Evolutionary conservation across 1,140 invertebrate species (phyloP), one percentile per base, ranked within the genome.

Genomic region (Homarus americanus): DNA sequence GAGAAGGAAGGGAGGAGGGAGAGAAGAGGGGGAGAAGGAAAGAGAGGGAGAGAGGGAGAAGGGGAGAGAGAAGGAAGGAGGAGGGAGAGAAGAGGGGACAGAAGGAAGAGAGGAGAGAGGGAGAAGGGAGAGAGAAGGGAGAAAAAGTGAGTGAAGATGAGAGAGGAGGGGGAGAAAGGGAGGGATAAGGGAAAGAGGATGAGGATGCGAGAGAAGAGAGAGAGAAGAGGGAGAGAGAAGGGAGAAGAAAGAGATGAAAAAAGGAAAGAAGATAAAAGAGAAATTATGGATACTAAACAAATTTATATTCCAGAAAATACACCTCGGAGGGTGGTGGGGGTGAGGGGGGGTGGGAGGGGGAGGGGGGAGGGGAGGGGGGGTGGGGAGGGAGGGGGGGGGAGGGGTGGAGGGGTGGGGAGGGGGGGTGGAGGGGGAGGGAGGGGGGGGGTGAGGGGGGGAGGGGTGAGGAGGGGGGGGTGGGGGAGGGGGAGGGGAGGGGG

Each of bases 161-260:
- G 34, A 32, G 34, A 32, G 34, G 75, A 78, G 75, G 40, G 75
- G 40, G 75, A 78, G 75, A 78, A 38, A 78, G 75, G 40, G 75
- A 78, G 75, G 40, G 75, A 78, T 34, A 78, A 38, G 40, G 75
- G 40, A 38, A 78, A 38, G 40, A 38, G 40, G 75, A 78, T 34
- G 40, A 38, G 40, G 75, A 78, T 34, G 40, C 36, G 40, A 38
- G 40, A 38, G 15, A 9, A 40, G 75, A 40, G 32, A 36, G 75
- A 38, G 38, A 78, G 32, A 49, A 78, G 3, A 36, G 3, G 15
- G 75, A 78, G 38, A 38, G 9, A 78, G 32, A 4, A 10, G 5
- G 9, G 15, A 17, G 20, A 17, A 63, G 32, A 78, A 9, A 36
- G 32, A 38, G 75, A 78, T 9, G 40, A 9, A 78, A 9, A 38